A percentile compares a stretch with the other conserved stretches of the same genome.
Conservation (phyloP, 2,888 invertebrate species). For the Latrodectus hesperus region DNA sequence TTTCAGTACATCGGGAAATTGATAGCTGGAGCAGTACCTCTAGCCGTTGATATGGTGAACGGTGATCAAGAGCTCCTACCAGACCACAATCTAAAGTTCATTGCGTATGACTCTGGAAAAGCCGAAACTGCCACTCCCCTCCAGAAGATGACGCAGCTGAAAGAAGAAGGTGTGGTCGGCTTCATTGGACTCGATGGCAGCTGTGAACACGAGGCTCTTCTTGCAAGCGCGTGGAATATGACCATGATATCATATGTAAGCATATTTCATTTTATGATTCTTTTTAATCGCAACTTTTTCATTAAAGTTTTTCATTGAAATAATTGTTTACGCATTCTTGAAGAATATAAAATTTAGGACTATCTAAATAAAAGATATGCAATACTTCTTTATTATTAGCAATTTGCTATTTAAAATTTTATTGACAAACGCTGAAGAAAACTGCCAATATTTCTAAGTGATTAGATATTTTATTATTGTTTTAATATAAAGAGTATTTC, state of each 20-base stretch:
- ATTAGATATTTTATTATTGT: too few species aligned
- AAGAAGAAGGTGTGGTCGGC: constrained; percentile 77
- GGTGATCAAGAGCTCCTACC: constrained; percentile 69
- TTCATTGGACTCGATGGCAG: constrained; percentile 76
- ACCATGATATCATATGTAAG: constrained; percentile 77
- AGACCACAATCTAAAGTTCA: constrained; percentile 72
- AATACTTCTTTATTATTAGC: too few species aligned
- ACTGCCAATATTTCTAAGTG: too few species aligned
- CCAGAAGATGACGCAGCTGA: constrained; percentile 74
- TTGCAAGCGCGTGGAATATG: constrained; percentile 76
- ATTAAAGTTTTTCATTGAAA: too few species aligned
- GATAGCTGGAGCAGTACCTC: constrained; percentile 72
- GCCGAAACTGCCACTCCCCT: constrained; percentile 70
- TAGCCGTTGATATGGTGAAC: constrained; percentile 71
- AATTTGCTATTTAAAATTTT: too few species aligned
- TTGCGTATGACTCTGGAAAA: constrained; percentile 70
- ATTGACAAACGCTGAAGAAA: too few species aligned
- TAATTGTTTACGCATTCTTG: too few species aligned
- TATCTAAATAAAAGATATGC: too few species aligned
- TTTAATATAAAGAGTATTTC: too few species aligned
- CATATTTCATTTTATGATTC: constrained; percentile 57
- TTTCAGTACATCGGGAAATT: constrained; percentile 68
- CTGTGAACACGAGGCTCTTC: constrained; percentile 75
- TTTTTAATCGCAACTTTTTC: not conserved
- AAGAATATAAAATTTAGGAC: too few species aligned